These are phyloP conservation scores for Teleiodes luculella DNA, from an alignment of 2,888 invertebrate species.

Conservation along the genomic window DNA sequence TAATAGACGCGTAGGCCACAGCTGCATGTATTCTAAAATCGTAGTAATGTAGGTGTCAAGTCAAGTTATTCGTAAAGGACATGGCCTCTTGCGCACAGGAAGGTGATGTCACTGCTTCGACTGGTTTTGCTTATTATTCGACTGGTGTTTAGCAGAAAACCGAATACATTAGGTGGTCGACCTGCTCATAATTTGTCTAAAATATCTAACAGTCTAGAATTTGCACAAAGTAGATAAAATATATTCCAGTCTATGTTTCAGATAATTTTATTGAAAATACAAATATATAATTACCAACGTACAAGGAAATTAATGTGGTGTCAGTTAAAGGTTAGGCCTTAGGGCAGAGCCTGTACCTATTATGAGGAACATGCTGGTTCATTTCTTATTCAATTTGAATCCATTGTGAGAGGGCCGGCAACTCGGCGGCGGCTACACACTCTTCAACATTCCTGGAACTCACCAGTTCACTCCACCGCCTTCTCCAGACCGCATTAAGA, in stretches of 20 bases:
- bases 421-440: constrained; percentile 14
- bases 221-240: too few relatives aligned
- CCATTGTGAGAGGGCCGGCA: constrained; percentile 31
- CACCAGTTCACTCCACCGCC: constrained; percentile 37
- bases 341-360: constrained; percentile 17
- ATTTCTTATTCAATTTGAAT: constrained; percentile 43
- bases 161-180: constrained; percentile 49
- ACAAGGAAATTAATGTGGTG: constrained; percentile 1
- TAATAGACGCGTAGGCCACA: not conserved
- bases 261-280: not conserved
- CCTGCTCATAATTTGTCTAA: constrained; percentile 32
- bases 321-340: constrained; percentile 12
- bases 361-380: constrained; percentile 18
- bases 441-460: constrained; percentile 41
- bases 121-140: constrained; percentile 72
- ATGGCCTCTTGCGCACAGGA: constrained; percentile 62
- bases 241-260: too few relatives aligned
- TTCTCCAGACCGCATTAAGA: constrained; percentile 37
- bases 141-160: constrained; percentile 50
- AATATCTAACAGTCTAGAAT: constrained; percentile 7
- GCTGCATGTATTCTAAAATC: constrained; percentile 4
- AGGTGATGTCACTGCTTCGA: constrained; percentile 73
- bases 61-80: constrained; percentile 45
- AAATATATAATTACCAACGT: not conserved
- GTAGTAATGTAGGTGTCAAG: constrained; percentile 19